Evolutionary conservation across 2,888 invertebrate species (phyloP).

Genomic region (Andrena trimmerana): DNA sequence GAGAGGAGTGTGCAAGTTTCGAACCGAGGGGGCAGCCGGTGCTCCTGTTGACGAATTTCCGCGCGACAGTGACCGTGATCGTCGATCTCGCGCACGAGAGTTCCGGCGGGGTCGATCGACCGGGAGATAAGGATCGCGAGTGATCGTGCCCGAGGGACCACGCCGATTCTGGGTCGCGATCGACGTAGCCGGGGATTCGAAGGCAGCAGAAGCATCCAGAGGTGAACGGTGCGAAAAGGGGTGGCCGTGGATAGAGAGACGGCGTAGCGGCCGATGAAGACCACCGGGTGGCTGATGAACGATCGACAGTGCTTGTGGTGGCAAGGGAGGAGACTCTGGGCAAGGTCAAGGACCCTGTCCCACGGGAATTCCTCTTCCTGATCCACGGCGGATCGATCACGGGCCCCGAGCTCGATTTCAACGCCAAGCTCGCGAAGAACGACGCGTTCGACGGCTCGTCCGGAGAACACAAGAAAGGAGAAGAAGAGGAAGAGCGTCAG

Average conservation of each 20-base stretch:
- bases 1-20: background rate
- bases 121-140: background rate
- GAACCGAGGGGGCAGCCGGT: background rate
- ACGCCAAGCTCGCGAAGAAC: background rate
- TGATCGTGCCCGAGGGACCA: constrained; percentile 20
- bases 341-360: constrained; percentile 69
- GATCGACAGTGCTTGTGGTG: constrained; percentile 61
- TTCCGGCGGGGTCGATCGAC: background rate
- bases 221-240: background rate
- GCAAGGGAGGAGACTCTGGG: constrained; percentile 71
- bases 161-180: background rate
- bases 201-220: too few relatives aligned
- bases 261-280: constrained; percentile 72
- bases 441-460: constrained; percentile 11
- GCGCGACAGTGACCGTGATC: constrained; percentile 30
- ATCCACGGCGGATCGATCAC: constrained; percentile 52
- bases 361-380: constrained; percentile 67
- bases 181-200: background rate
- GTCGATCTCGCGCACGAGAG: background rate
- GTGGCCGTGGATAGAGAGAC: constrained; percentile 18
- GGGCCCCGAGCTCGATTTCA: constrained; percentile 14
- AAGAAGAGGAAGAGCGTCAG: constrained; percentile 53
- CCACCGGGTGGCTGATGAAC: constrained; percentile 71
- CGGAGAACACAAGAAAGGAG: constrained; percentile 20
- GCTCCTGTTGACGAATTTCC: constrained; percentile 14